phyloP scores from a whole-genome alignment of 1,140 invertebrate species.

The Conopomorpha cramerella region DNA sequence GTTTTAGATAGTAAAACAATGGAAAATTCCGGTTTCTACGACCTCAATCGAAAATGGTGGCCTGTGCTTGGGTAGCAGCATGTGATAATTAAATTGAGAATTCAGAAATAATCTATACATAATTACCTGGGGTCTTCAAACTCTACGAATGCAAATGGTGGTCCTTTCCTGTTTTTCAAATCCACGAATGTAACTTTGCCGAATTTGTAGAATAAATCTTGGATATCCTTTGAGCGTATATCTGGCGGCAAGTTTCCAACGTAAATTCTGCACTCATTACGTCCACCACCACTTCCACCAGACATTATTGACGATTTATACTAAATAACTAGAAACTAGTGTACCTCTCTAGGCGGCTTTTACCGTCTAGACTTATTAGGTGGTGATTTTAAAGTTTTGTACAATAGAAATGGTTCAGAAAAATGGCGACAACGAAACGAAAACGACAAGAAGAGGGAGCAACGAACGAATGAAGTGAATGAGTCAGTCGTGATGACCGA shows the following conservation, averaged over 20 bases:
- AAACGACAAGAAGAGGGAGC: no score
- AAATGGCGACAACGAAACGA: no score
- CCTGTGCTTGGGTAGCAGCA: neutral
- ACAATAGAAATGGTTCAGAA: no score
- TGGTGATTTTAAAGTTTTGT: no score
- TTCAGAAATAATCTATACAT: no score
- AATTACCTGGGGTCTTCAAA: conserved; percentile 94
- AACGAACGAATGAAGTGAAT: no score
- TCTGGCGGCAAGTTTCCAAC: conserved; percentile 98
- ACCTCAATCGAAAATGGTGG: no score
- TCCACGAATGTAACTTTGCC: conserved; percentile 98
- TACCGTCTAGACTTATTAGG: neutral
- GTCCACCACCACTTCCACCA: conserved; percentile 52
- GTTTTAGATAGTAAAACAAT: neutral
- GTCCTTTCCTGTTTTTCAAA: conserved; percentile 95
- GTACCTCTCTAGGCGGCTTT: neutral
- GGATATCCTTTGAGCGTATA: conserved; percentile 96
- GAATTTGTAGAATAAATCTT: conserved; percentile 99
- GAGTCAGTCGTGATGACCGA: no score
- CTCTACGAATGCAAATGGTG: conserved; percentile 99
- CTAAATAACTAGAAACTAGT: conserved; percentile 1
- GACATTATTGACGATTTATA: conserved; percentile 28
- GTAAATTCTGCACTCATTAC: conserved; percentile 94
- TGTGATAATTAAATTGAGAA: neutral
- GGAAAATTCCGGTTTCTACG: neutral